These are phyloP conservation scores for Andrena camellia DNA, from an alignment of 2,888 invertebrate species.

Conservation along the genomic window DNA sequence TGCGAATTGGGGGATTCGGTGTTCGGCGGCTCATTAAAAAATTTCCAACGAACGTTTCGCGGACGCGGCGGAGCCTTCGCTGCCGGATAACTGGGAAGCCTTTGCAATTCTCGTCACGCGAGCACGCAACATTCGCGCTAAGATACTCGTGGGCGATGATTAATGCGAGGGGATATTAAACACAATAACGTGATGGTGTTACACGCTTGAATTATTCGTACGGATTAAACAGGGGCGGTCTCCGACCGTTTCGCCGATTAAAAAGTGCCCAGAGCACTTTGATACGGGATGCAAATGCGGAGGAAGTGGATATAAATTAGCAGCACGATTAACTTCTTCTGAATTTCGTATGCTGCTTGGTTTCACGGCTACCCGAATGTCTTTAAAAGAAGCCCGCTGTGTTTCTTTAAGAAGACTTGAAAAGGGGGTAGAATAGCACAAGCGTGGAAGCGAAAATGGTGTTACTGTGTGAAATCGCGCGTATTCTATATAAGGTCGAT, in stretches of 20 bases:
- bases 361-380: too few species aligned
- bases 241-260: slow-evolving; percentile 12
- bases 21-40: slow-evolving; percentile 20
- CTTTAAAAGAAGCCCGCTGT: too few species aligned
- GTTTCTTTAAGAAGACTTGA: too few species aligned
- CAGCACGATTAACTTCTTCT: slow-evolving; percentile 16
- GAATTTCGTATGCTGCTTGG: not conserved
- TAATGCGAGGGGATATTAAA: slow-evolving; percentile 47
- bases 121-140: slow-evolving; percentile 36
- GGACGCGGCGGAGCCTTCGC: not conserved
- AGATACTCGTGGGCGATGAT: slow-evolving; percentile 41
- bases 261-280: slow-evolving; percentile 11
- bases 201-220: slow-evolving; percentile 21
- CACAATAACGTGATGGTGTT: slow-evolving; percentile 40
- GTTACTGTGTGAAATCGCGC: too few species aligned
- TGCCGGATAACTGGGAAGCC: not conserved
- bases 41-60: slow-evolving; percentile 2
- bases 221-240: slow-evolving; percentile 4
- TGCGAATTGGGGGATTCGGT: not conserved
- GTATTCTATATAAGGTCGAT: too few species aligned
- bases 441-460: too few species aligned
- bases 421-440: too few species aligned
- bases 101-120: slow-evolving; percentile 37
- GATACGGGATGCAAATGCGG: not conserved
- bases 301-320: not conserved